A percentile compares a stretch with the other conserved stretches of the same genome.
Evolutionary conservation across 2,888 invertebrate species (phyloP).

Genomic region (Catocala sponsa): DNA sequence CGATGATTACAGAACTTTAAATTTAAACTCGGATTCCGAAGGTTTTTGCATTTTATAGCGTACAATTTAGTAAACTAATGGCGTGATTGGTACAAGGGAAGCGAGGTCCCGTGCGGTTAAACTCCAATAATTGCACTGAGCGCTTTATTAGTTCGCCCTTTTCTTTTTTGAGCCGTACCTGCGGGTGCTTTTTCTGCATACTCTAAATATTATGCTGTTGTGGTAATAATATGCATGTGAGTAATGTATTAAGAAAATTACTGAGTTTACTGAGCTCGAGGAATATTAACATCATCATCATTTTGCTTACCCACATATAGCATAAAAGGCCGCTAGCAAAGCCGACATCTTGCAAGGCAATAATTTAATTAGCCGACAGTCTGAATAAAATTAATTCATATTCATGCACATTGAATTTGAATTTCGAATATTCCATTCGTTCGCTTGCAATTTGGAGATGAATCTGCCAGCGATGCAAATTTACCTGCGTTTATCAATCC

Average conservation of each 20-base stretch:
- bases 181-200: conserved; percentile 39
- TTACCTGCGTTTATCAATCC: not conserved
- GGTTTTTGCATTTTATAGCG: conserved; percentile 77
- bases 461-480: not conserved
- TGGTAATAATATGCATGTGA: conserved; percentile 10
- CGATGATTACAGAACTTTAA: conserved; percentile 53
- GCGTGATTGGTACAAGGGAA: conserved; percentile 70
- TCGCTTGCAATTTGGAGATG: not conserved
- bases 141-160: conserved; percentile 56
- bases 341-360: conserved; percentile 3
- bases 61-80: conserved; percentile 75
- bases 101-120: conserved; percentile 57
- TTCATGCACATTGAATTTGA: conserved; percentile 18
- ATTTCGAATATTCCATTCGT: conserved; percentile 27
- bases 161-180: conserved; percentile 45
- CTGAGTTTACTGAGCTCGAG: conserved; percentile 10
- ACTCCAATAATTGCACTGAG: conserved; percentile 60
- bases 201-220: conserved; percentile 34
- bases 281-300: conserved; percentile 25
- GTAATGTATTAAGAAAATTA: conserved; percentile 38
- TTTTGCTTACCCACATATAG: conserved; percentile 2
- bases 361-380: conserved; percentile 13
- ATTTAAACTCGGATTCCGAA: conserved; percentile 57
- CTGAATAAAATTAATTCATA: conserved; percentile 17
- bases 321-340: conserved; percentile 13